A percentile compares a stretch with the other conserved stretches of the same genome.
Evolutionary conservation across 2,113 vertebrate genomes (phyloP).

Genomic region (Aegotheles bennettii): DNA sequence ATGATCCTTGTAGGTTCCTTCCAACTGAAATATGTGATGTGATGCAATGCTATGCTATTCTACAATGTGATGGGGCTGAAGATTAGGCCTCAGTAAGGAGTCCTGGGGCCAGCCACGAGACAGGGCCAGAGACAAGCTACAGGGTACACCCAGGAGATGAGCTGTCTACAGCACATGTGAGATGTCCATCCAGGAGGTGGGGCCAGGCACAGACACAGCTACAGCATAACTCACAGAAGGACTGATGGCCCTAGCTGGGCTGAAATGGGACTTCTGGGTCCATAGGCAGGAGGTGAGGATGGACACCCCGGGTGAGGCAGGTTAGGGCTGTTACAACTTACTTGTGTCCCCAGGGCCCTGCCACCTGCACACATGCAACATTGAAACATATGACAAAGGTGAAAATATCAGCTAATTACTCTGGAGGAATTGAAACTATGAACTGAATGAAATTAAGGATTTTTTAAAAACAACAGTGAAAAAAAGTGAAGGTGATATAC

Average conservation of each 20-base stretch:
- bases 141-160: neutral
- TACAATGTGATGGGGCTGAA: too few relatives aligned
- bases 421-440: neutral
- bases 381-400: neutral
- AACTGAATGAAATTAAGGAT: neutral
- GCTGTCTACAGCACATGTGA: neutral
- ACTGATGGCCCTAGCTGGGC: accelerated
- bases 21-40: neutral
- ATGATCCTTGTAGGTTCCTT: neutral
- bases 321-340: neutral
- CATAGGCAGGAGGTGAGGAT: neutral
- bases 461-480: neutral
- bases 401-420: neutral
- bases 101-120: neutral
- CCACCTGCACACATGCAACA: neutral
- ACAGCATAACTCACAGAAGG: neutral
- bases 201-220: neutral
- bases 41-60: too few relatives aligned
- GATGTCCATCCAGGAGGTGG: neutral
- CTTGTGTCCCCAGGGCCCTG: neutral
- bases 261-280: neutral
- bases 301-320: neutral
- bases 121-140: neutral
- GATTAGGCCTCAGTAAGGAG: accelerated
- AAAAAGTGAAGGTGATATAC: neutral